Conservation (phyloP, 2,797 vertebrate genomes). For the Propithecus deckenii region DNA sequence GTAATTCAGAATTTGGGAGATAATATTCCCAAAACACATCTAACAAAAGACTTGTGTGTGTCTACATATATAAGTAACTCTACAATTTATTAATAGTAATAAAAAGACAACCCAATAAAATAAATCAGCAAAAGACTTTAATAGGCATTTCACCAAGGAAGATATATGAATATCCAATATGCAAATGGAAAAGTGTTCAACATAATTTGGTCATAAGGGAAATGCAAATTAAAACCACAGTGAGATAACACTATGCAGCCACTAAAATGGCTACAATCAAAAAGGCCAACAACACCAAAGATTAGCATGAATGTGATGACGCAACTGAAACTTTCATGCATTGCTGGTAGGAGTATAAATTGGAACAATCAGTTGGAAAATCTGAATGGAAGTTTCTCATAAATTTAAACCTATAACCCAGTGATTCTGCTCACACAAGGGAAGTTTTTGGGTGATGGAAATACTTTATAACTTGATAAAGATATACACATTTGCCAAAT, state of each 20-base stretch:
- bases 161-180: neutral
- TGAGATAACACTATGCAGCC: neutral
- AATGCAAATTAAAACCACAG: neutral
- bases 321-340: neutral
- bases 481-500: slow-evolving; percentile 8
- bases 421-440: neutral
- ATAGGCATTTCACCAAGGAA: neutral
- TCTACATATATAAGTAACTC: neutral
- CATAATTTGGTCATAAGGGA: neutral
- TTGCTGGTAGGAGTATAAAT: neutral
- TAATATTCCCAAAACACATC: neutral
- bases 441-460: neutral
- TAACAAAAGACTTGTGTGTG: neutral
- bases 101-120: neutral
- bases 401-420: neutral
- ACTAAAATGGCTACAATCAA: neutral
- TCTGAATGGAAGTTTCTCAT: neutral
- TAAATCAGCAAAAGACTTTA: neutral
- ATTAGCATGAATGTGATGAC: neutral
- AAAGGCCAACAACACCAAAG: neutral
- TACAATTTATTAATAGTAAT: neutral
- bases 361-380: neutral
- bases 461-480: neutral
- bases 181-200: neutral
- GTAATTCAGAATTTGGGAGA: neutral